Base-by-base conservation (phyloP, 2,113 vertebrate genomes). In the Aix galericulata region DNA sequence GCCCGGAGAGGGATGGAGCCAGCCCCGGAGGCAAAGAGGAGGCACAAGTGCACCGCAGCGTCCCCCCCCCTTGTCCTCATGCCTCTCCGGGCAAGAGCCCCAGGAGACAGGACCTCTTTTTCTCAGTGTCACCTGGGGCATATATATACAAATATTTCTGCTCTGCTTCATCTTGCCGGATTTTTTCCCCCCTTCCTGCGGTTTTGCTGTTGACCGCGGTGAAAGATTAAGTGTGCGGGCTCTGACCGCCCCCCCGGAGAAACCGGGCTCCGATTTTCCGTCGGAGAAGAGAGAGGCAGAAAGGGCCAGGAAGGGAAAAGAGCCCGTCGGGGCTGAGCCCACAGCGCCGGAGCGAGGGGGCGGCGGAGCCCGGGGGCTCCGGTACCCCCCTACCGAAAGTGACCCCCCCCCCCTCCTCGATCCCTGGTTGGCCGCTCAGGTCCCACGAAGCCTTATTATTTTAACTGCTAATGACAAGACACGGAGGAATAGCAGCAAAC, bases 391-490 rank as follows among this genome's bases (percentile, higher is more conserved):
- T 71, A 34, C 66, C 60, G 31, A 75, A 46, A 55, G 21, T 1
- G 25, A 4, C 5, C 11, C 13, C 11, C 21, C n/a, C 2, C 1
- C 17, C 20, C 4, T 23, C 42, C 40, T 36, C 4, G 27, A 11
- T 14, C 13, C 53, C 13, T 13, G 10, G 34, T 3, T 83, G 17
- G 0, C 73, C 52, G 46, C 46, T 69, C 69, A 42, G 38, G 69
- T 82, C 64, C 48, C 38, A 6, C 9, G 34, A 10, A 80, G 29
- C 44, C 52, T 68, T 17, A 56, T 53, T 60, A 40, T 62, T 91
- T 87, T 68, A 92, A 74, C 67, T 89, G 91, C 27, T 82, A 93
- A 93, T 66, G 79, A 85, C 81, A 77, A 74, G 83, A 74, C 42
- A 22, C 38, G 56, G 69, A 86, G 89, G 72, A 85, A 66, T 1